These are phyloP conservation scores for Proctacanthus coquilletti DNA, from an alignment of 1,140 invertebrate genomes.

Conservation along the genomic window DNA sequence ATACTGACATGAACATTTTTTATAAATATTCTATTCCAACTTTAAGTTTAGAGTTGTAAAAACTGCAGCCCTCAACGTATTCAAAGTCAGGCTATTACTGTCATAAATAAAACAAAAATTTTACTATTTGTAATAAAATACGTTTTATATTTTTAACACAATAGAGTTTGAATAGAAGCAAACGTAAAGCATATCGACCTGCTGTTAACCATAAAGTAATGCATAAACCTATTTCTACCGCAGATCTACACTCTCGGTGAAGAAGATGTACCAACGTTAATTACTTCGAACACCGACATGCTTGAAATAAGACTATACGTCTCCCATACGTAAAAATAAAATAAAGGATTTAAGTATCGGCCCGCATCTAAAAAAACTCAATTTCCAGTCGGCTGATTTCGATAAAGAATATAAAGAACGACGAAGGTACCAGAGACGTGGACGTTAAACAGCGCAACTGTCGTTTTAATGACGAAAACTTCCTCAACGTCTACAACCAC, in stretches of 20 bases:
- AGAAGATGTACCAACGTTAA: slow-evolving; percentile 45
- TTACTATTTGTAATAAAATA: slow-evolving; percentile 1
- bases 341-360: too few species aligned
- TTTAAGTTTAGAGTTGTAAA: too few species aligned
- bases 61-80: too few species aligned
- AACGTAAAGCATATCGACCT: neutral
- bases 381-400: slow-evolving; percentile 35
- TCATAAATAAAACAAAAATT: too few species aligned
- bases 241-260: slow-evolving; percentile 43
- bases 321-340: slow-evolving; percentile 31
- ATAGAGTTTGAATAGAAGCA: too few species aligned
- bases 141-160: slow-evolving; percentile 1
- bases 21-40: too few species aligned
- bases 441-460: slow-evolving; percentile 38
- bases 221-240: slow-evolving; percentile 6
- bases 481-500: slow-evolving; percentile 39
- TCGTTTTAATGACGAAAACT: slow-evolving; percentile 45
- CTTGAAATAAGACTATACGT: slow-evolving; percentile 33
- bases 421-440: slow-evolving; percentile 36
- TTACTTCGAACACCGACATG: slow-evolving; percentile 40
- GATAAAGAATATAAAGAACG: slow-evolving; percentile 42
- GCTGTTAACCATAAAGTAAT: neutral
- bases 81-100: too few species aligned
- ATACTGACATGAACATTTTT: too few species aligned
- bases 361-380: neutral